Percentiles rank a stretch among this genome's conserved stretches.
Conservation (phyloP, 2,113 vertebrate genomes). For the Nerophis ophidion region DNA sequence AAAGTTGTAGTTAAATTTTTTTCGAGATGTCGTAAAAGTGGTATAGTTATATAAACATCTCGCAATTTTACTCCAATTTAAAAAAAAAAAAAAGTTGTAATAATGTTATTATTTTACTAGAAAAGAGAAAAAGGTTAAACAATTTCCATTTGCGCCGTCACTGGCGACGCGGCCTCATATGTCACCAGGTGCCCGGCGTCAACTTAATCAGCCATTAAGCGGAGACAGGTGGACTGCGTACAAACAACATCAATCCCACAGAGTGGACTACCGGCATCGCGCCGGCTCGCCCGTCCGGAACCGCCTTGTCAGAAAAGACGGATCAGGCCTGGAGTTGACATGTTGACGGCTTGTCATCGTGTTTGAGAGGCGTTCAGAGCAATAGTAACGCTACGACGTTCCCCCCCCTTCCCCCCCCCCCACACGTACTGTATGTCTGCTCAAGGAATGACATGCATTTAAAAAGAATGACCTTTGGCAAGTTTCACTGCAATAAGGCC, state of each 20-base stretch:
- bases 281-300: constrained; percentile 40
- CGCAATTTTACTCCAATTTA: too few relatives aligned
- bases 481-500: too few relatives aligned
- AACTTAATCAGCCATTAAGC: constrained; percentile 59
- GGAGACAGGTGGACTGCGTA: constrained; percentile 51
- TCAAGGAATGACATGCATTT: too few relatives aligned
- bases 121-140: neutral
- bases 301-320: constrained; percentile 38
- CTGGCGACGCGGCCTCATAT: constrained; percentile 45
- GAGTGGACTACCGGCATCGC: constrained; percentile 34
- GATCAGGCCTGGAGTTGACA: constrained; percentile 29
- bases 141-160: constrained; percentile 5
- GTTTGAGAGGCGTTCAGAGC: neutral
- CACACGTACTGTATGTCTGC: too few relatives aligned
- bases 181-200: constrained; percentile 36
- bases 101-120: too few relatives aligned
- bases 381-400: neutral
- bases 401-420: too few relatives aligned
- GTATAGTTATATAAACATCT: too few relatives aligned
- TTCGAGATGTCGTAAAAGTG: too few relatives aligned
- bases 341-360: constrained; percentile 21
- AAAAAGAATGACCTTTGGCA: too few relatives aligned
- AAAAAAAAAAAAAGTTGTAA: too few relatives aligned
- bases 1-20: neutral
- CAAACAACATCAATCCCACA: constrained; percentile 49